These are phyloP conservation scores for Epistrophella euchroma DNA, from an alignment of 2,888 invertebrate genomes.

Conservation along the genomic window DNA sequence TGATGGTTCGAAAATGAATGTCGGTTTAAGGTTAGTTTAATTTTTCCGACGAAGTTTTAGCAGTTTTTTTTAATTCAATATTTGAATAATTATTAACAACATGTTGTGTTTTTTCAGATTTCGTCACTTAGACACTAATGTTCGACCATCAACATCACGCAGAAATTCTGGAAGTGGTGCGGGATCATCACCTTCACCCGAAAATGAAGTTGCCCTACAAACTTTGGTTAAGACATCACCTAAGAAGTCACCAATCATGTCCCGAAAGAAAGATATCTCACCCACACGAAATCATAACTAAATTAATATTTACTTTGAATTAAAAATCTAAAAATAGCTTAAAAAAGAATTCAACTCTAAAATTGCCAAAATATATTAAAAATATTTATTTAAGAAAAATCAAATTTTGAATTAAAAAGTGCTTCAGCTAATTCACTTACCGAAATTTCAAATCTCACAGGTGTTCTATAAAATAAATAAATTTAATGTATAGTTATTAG, in stretches of 20 bases:
- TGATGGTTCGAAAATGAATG: conserved; percentile 87
- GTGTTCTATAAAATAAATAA: conserved; percentile 25
- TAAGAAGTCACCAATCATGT: conserved; percentile 84
- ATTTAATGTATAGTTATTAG: conserved; percentile 18
- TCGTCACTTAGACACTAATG: conserved; percentile 94
- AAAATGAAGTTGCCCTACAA: conserved; percentile 81
- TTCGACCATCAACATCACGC: conserved; percentile 88
- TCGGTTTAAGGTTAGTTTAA: conserved; percentile 89
- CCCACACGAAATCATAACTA: conserved; percentile 79
- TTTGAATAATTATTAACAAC: background rate
- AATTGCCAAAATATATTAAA: conserved; percentile 8
- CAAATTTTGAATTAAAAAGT: conserved; percentile 11
- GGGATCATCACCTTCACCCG: conserved; percentile 88
- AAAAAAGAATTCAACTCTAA: background rate
- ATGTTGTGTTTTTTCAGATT: conserved; percentile 85
- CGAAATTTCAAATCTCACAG: conserved; percentile 6
- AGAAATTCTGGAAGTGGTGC: conserved; percentile 87
- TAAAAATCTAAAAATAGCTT: background rate
- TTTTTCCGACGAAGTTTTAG: background rate
- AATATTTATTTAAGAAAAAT: background rate
- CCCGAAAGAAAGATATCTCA: conserved; percentile 81
- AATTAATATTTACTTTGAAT: background rate
- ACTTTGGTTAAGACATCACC: conserved; percentile 84
- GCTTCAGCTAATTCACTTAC: conserved; percentile 28
- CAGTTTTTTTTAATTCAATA: background rate